Evolutionary conservation across 2,888 invertebrate genomes (phyloP), one percentile per base, ranked within the genome.

Genomic region (Aplocera efformata): DNA sequence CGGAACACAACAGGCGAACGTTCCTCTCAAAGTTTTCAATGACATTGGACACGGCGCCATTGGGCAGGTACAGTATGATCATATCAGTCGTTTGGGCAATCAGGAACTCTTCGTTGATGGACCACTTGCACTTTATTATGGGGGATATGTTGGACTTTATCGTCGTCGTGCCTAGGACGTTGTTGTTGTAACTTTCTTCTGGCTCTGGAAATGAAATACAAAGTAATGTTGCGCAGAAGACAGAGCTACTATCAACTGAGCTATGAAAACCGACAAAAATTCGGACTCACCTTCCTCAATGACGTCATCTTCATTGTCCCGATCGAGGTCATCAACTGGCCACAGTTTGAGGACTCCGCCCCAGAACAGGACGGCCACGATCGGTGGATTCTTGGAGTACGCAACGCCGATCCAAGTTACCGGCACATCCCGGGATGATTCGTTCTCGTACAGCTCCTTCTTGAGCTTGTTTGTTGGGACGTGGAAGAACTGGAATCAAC

Each of bases 281-380:
- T n/a, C n/a, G n/a, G n/a, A n/a, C n/a, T 9, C 55, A 85, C 85
- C 85, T 73, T 85, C 86, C 52, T 85, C 86, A 11, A 80, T 78
- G 28, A 78, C 53, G 9, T 73, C 71, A 3, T 75, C 76, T 6
- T 48, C 42, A 1, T 61, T 53, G 1, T 72, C 75, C 5, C 60
- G 58, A 0, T 72, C 69, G 0, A 81, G 47, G 34, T 82, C 83
- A 32, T 88, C 85, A 10, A 91, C 76, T 54, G 82, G 84, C 90
- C 91, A 93, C 17, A 92, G 60, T 47, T 90, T 90, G n/a, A 92
- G 78, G 10, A 74, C 73, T 0, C 92, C 91, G 53, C 90, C 89
- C 17, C 76, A 74, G 4, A 89, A 89, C 6, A 92, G 70, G 0
- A 92, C 90, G 7, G 93, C 81, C 35, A 93, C 91, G 11, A 85